These are phyloP conservation scores for Drosophila anomalata DNA, from an alignment of 2,888 invertebrate genomes.

Conservation along the genomic window DNA sequence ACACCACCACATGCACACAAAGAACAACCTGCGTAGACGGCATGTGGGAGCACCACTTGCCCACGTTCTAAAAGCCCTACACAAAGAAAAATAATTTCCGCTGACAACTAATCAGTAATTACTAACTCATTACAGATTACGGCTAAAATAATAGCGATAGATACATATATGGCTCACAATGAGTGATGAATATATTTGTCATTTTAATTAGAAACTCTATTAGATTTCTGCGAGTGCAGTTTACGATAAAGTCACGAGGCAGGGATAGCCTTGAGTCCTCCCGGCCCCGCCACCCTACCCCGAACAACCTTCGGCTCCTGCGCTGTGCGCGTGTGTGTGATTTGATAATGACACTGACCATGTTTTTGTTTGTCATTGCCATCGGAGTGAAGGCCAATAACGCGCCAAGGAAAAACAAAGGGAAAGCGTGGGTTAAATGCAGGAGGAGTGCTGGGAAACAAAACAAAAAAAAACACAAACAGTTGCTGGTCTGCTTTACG, in stretches of 20 bases:
- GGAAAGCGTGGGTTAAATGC: constrained; percentile 39
- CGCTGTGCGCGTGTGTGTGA: constrained; percentile 38
- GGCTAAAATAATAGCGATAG: background rate
- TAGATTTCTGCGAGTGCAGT: background rate
- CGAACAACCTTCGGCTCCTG: constrained; percentile 6
- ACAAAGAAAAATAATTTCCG: constrained; percentile 8
- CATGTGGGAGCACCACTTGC: constrained; percentile 71
- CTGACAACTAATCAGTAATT: background rate
- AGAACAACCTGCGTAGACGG: constrained; percentile 63
- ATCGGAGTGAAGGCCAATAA: constrained; percentile 45
- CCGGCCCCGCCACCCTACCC: constrained; percentile 9
- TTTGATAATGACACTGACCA: constrained; percentile 59
- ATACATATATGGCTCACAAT: background rate
- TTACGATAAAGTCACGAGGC: constrained; percentile 21
- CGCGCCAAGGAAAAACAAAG: constrained; percentile 33
- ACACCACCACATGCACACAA: constrained; percentile 17
- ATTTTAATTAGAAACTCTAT: background rate
- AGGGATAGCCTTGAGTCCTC: constrained; percentile 34
- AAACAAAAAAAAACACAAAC: constrained; percentile 10
- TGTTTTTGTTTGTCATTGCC: constrained; percentile 39
- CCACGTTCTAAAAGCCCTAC: constrained; percentile 34
- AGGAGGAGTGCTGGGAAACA: constrained; percentile 7
- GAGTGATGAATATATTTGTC: background rate
- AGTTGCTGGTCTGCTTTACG: constrained; percentile 23
- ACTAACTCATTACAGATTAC: background rate